phyloP scores from a whole-genome alignment of 2,888 invertebrate genomes.

The Platycnemis pennipes region DNA sequence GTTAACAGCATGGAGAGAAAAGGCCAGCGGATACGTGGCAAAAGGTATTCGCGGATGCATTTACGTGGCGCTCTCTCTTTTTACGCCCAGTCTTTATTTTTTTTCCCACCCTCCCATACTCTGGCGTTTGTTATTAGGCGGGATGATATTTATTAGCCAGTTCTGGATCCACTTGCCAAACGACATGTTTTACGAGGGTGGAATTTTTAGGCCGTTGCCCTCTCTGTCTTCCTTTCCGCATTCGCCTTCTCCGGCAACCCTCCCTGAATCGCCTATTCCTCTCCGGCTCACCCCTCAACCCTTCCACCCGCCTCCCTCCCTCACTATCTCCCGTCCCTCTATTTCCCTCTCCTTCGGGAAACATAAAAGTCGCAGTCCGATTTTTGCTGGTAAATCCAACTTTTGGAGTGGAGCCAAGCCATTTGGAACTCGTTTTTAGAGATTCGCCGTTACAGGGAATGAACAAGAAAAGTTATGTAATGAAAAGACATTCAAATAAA shows the following conservation, averaged over 20 bases:
- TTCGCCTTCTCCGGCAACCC: not conserved
- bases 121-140: slow-evolving; percentile 37
- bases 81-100: not conserved
- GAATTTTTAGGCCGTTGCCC: slow-evolving; percentile 34
- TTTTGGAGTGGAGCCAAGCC: slow-evolving; percentile 57
- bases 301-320: not conserved
- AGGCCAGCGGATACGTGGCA: not conserved
- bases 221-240: not conserved
- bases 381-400: slow-evolving; percentile 62
- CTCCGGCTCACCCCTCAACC: not conserved
- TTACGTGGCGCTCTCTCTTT: slow-evolving; percentile 33
- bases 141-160: slow-evolving; percentile 60
- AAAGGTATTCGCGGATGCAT: slow-evolving; percentile 14
- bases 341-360: not conserved
- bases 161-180: slow-evolving; percentile 65
- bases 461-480: slow-evolving; percentile 63
- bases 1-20: not conserved
- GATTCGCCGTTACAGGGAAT: slow-evolving; percentile 61
- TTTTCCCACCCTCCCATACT: not conserved
- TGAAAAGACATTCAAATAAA: slow-evolving; percentile 44
- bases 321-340: not conserved
- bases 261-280: not conserved
- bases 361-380: slow-evolving; percentile 63
- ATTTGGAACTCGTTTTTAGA: slow-evolving; percentile 63
- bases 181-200: slow-evolving; percentile 55